Percentiles rank a stretch among this genome's conserved stretches.
Evolutionary conservation across 2,113 vertebrate genomes (phyloP).

Genomic region (Serilophus lunatus): DNA sequence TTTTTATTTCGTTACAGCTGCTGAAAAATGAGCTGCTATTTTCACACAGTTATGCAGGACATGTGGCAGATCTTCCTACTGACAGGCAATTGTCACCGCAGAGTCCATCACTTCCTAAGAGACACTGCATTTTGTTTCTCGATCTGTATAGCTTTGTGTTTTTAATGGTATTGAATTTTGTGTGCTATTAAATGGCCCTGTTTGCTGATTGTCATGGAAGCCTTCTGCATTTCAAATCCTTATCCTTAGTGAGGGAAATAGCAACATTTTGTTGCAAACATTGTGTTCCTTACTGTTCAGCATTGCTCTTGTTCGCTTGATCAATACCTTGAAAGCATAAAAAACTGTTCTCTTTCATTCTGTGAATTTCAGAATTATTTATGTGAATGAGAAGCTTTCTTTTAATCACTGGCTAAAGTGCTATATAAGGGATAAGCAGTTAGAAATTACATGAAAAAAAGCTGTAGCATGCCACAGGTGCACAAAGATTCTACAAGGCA

Average conservation of each 20-base stretch:
- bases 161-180: fast-evolving
- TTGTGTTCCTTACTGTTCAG: not conserved
- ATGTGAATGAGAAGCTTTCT: not conserved
- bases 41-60: not conserved
- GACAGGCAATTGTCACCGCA: fast-evolving
- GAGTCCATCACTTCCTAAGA: not conserved
- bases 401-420: not conserved
- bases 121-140: not conserved
- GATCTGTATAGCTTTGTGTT: not conserved
- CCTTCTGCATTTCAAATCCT: not conserved
- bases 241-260: not conserved
- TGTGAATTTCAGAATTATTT: not conserved
- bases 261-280: not conserved
- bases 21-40: not conserved
- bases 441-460: not conserved
- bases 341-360: not conserved
- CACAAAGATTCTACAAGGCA: not conserved
- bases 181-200: not conserved
- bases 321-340: not conserved
- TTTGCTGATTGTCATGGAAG: not conserved
- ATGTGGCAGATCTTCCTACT: not conserved
- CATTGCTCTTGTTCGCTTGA: not conserved
- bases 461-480: not conserved
- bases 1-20: not conserved
- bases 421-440: not conserved